phyloP scores from a whole-genome alignment of 2,888 invertebrate species.

The Metacarcinus magister region DNA sequence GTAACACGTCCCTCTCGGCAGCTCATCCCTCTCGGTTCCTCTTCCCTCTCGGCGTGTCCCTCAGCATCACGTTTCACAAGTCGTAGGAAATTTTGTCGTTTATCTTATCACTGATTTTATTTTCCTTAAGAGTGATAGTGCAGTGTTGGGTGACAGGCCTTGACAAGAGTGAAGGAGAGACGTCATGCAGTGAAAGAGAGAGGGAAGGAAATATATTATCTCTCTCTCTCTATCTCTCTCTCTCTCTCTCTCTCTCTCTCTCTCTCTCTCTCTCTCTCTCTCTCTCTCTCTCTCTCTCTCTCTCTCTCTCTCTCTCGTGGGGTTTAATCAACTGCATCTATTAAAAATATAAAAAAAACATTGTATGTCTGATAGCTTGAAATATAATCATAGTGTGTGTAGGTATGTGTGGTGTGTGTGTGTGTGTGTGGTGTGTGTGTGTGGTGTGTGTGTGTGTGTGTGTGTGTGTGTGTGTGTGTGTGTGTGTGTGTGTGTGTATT shows the following conservation, averaged over 20 bases:
- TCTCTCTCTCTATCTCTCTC: background rate
- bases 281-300: constrained; percentile 6
- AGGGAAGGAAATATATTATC: background rate
- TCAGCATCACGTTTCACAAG: background rate
- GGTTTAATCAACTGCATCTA: background rate
- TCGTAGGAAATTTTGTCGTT: background rate
- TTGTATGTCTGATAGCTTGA: background rate
- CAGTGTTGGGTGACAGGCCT: background rate
- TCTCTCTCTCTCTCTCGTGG: background rate
- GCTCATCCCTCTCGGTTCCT: no score
- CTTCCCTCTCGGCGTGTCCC: no score
- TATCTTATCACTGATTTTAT: background rate
- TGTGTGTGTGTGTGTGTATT: constrained; percentile 28
- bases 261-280: background rate
- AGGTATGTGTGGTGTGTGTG: no score
- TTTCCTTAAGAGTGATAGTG: background rate
- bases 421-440: no score
- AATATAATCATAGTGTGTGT: background rate
- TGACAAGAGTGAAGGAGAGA: background rate
- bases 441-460: constrained; percentile 57
- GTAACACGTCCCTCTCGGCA: no score
- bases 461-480: constrained; percentile 60
- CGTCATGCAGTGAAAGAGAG: background rate
- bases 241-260: background rate
- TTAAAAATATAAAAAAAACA: background rate